Base-by-base conservation (phyloP, 2,888 invertebrate genomes). In the Polyommatus iphigenia region DNA sequence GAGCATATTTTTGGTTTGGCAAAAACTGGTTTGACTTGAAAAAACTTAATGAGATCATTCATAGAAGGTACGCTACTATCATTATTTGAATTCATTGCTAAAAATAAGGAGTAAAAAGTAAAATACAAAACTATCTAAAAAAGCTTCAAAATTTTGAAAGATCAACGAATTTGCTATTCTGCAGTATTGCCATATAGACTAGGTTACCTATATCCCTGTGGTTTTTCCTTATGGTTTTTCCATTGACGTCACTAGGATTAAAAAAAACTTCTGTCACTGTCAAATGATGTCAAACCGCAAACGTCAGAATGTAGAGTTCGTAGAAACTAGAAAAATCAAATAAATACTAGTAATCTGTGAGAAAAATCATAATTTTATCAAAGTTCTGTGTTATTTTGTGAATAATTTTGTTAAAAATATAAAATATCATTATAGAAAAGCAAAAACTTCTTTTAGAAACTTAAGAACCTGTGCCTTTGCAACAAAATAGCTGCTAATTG, bases 21-120 rank as follows among this genome's bases (percentile, higher is more conserved):
- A 80, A 91, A 87, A 80, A 91, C 85, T 10, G 87, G 87, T 79
- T 90, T 87, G 82, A 92, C 89, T 77, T 90, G 81, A 59, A 86
- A 84, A 67, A 88, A 80, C 81, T 86, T 89, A 59, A 91, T 83
- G 79, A 92, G 83, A 84, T 90, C 90, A 10, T 85, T 84, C 78
- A 91, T 80, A 15, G 84, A 83, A 59, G 87, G 86, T 71, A 85
- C 81, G n/a, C 8, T 67, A 6, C 32, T n/a, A 41, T 20, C 20
- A 29, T 59, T 57, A 41, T 73, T 77, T 72, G 72, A 59, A 73
- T 77, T 59, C 77, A 77, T 77, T 36, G 29, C 10, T 6, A 67
- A 6, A 67, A 67, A 15, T 29, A 29, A 5, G 20, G 13, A 24
- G 3, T 67, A 15, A 10, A 67, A 29, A 67, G 24, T 5, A 32